phyloP scores from a whole-genome alignment of 2,113 vertebrate genomes.

The Scalopus aquaticus region DNA sequence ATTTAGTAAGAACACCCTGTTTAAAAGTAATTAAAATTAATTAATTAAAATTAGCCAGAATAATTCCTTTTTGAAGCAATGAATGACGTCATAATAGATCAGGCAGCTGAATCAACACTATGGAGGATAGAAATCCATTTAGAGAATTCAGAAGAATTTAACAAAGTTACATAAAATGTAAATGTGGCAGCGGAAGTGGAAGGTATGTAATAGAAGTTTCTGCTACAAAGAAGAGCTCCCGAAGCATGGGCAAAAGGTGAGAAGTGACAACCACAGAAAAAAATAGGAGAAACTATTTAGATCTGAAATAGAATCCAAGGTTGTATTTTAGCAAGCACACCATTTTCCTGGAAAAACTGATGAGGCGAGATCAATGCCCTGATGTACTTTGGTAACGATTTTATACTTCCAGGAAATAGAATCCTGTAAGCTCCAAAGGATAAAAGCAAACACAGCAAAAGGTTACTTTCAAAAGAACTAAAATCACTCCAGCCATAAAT shows the following conservation, averaged over 20 bases:
- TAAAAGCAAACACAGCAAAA: slow-evolving; percentile 10
- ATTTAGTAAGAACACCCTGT: neutral
- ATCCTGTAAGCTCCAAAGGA: neutral
- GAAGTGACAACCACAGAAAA: neutral
- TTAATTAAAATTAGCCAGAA: too few species aligned
- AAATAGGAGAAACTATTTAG: slow-evolving; percentile 19
- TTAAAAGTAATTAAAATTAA: too few species aligned
- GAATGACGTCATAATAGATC: neutral
- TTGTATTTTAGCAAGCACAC: neutral
- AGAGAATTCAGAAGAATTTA: neutral
- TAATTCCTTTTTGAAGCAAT: neutral
- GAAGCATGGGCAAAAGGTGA: neutral
- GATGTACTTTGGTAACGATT: neutral
- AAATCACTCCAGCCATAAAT: neutral
- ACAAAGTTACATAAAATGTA: neutral
- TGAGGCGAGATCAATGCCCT: neutral
- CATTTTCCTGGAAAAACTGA: slow-evolving; percentile 29
- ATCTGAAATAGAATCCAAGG: neutral
- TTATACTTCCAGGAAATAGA: neutral
- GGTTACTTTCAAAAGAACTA: slow-evolving; percentile 36
- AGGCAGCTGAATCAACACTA: neutral
- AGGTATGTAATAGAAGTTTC: neutral
- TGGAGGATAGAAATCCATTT: neutral
- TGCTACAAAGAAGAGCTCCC: neutral
- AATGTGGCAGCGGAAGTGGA: neutral